Base-by-base conservation (phyloP, 2,113 vertebrate species). In the cattle (Bos taurus) region DNA sequence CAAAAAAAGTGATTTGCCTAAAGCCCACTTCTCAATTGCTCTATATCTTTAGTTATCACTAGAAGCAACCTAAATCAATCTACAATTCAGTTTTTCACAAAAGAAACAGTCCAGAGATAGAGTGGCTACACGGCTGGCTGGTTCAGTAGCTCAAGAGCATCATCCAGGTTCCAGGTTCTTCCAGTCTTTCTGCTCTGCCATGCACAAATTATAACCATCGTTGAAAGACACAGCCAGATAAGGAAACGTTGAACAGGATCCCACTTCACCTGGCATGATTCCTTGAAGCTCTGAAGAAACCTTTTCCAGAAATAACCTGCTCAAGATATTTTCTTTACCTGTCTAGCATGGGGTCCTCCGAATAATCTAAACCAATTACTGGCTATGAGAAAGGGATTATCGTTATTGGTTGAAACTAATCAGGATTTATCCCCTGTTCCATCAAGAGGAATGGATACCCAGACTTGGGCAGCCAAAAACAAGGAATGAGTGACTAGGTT, bases 1-100 rank as follows among this genome's bases (percentile, higher is more conserved):
- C n/a, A 90, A 97, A 98, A 94, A 95, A 97, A 95, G 57, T 60
- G 74, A 95, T 85, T 94, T 94, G 14, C 30, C 71, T 91, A 40
- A 90, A 95, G 89, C 90, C 60, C 54, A 60, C 46, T 95, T 95
- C 50, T 87, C 30, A 95, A 89, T 2, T 91, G 30, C 50, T 90
- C 2, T 56, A 11, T 50, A 71, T 28, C 86, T 91, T 94, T 33
- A 88, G 64, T 95, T 43, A 50, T 54, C 52, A 89, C 6, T 81
- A 82, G 88, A 56, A 95, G n/a, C 80, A 50, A 85, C 64, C 28
- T 84, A 90, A 43, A 80, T 71, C 50, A 88, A 86, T 36, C 77
- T 60, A 46, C 50, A 77, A 82, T 33, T 64, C 43, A 30, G 30
- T 90, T 50, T 92, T 48, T 82, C 64, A 91, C 59, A 4, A 88